Conservation (phyloP, 37 sponge, comb jelly and placozoan genomes). For the Chondrilla cf. caribensis region DNA sequence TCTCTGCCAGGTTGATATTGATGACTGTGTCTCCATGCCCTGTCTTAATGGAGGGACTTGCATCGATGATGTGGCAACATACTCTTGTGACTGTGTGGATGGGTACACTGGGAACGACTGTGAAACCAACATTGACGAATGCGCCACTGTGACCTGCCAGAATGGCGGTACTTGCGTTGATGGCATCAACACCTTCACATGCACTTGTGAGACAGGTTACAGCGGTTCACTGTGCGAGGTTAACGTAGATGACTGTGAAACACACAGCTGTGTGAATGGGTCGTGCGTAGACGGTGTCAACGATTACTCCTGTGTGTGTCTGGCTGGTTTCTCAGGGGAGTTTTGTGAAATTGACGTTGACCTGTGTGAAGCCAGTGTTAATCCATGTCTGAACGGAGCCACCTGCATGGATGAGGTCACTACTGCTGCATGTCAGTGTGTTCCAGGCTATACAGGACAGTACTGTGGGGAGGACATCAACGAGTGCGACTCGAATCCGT, state of each 20-base stretch:
- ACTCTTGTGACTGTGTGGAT: conserved; percentile 20
- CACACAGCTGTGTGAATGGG: background rate
- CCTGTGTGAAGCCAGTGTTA: conserved; percentile 34
- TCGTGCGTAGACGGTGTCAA: conserved; percentile 27
- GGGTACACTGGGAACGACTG: conserved; percentile 18
- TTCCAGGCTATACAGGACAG: conserved; percentile 25
- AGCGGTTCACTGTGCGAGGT: conserved; percentile 15
- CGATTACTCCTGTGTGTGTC: conserved; percentile 39
- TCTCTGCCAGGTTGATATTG: conserved; percentile 11
- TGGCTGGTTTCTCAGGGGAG: conserved; percentile 54
- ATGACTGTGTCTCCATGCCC: conserved; percentile 13
- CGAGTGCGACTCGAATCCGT: conserved; percentile 22
- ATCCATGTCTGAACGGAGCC: conserved; percentile 50
- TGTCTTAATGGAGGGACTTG: conserved; percentile 24
- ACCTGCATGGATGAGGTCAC: conserved; percentile 41
- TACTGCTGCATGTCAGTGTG: conserved; percentile 26
- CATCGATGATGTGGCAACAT: conserved; percentile 13
- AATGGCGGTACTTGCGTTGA: conserved; percentile 32
- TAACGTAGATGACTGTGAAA: conserved; percentile 26
- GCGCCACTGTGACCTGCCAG: conserved; percentile 13
- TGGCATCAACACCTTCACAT: conserved; percentile 13
- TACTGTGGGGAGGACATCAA: conserved; percentile 32
- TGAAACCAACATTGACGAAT: conserved; percentile 24
- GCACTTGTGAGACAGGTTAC: conserved; percentile 18
- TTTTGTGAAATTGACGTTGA: conserved; percentile 58